Evolutionary conservation across 2,113 vertebrate genomes (phyloP).

Genomic region (Cyanistes caeruleus): DNA sequence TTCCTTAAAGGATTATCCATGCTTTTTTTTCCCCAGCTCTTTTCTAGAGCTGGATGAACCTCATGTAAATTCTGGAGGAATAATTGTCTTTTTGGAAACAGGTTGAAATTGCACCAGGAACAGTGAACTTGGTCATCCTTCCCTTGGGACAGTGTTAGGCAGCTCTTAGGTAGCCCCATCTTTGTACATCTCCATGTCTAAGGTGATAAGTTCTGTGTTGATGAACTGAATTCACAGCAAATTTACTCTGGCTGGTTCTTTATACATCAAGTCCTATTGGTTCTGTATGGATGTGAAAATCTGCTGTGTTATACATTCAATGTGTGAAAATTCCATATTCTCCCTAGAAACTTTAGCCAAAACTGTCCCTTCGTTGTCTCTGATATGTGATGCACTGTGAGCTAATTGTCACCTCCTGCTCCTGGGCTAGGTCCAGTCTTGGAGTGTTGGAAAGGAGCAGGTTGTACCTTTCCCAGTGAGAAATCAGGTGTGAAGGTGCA

Average conservation of each 20-base stretch:
- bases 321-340: not conserved
- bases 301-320: not conserved
- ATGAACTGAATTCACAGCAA: not conserved
- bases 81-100: not conserved
- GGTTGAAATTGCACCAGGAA: not conserved
- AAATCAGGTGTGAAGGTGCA: not conserved
- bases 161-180: not conserved
- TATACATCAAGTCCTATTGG: not conserved
- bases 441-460: not conserved
- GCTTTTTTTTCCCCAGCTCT: not conserved
- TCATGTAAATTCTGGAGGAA: not conserved
- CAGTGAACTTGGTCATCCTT: not conserved
- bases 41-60: not conserved
- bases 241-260: not conserved
- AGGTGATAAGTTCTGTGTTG: not conserved
- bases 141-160: not conserved
- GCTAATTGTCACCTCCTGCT: not conserved
- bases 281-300: not conserved
- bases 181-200: not conserved
- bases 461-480: not conserved
- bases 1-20: not conserved
- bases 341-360: not conserved
- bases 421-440: not conserved
- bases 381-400: not conserved
- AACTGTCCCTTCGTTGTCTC: not conserved